Percentiles rank a stretch among this genome's conserved stretches.
Evolutionary conservation across 2,888 invertebrate species (phyloP).

Genomic region (Ceraclea dissimilis): DNA sequence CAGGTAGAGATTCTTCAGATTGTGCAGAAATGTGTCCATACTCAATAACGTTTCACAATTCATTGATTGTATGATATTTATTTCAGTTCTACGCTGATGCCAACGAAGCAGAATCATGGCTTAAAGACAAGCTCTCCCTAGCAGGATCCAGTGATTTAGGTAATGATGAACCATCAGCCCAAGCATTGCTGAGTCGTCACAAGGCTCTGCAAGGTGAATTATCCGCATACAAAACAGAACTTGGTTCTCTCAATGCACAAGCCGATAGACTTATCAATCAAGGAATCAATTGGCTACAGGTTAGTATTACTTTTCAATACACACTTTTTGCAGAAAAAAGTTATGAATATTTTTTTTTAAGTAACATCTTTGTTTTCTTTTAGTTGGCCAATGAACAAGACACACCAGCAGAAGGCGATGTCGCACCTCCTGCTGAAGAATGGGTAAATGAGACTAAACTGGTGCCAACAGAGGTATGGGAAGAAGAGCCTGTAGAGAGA

Average conservation of each 20-base stretch:
- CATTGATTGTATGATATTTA: not conserved
- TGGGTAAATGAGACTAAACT: slow-evolving; percentile 72
- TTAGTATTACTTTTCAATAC: slow-evolving; percentile 9
- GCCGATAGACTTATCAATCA: slow-evolving; percentile 68
- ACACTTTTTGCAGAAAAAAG: not conserved
- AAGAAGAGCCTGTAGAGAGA: slow-evolving; percentile 81
- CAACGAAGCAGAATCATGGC: slow-evolving; percentile 96
- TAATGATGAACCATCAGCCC: slow-evolving; percentile 84
- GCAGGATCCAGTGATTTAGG: slow-evolving; percentile 88
- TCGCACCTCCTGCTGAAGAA: slow-evolving; percentile 55
- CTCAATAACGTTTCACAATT: no score
- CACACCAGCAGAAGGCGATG: slow-evolving; percentile 37
- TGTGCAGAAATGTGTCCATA: not conserved
- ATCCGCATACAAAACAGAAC: slow-evolving; percentile 80
- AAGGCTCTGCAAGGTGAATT: slow-evolving; percentile 82
- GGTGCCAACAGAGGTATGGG: slow-evolving; percentile 88
- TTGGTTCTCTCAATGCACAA: slow-evolving; percentile 70
- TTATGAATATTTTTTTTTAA: no score
- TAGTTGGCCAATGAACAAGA: slow-evolving; percentile 59
- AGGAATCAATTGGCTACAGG: slow-evolving; percentile 51
- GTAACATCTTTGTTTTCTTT: not conserved
- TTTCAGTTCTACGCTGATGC: slow-evolving; percentile 87
- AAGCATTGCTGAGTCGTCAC: slow-evolving; percentile 81
- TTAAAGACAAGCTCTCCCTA: slow-evolving; percentile 90
- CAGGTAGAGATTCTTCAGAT: slow-evolving; percentile 47